These are phyloP conservation scores for Schizaphis graminum DNA, from an alignment of 2,888 invertebrate species.

Conservation along the genomic window DNA sequence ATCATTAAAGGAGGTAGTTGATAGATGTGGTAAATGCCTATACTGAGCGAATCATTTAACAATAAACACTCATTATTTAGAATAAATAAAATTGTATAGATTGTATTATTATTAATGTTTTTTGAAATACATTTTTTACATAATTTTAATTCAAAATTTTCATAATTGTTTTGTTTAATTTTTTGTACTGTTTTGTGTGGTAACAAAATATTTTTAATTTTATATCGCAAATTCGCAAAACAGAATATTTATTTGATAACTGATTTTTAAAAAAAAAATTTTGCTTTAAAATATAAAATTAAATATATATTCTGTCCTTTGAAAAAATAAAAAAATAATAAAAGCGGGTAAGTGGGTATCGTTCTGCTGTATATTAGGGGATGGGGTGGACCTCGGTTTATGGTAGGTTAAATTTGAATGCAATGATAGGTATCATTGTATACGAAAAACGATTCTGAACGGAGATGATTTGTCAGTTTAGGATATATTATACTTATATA, in stretches of 20 bases:
- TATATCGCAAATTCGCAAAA: background rate
- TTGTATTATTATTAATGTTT: background rate
- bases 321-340: background rate
- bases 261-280: background rate
- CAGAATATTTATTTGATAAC: background rate
- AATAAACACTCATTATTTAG: background rate
- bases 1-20: too few relatives aligned
- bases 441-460: too few relatives aligned
- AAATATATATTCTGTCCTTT: background rate
- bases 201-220: background rate
- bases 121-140: background rate
- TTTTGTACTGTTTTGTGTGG: background rate
- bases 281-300: background rate
- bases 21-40: too few relatives aligned
- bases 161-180: background rate
- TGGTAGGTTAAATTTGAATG: too few relatives aligned
- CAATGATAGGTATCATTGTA: too few relatives aligned
- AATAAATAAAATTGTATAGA: too few relatives aligned
- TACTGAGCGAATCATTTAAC: background rate
- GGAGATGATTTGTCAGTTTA: too few relatives aligned
- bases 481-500: too few relatives aligned
- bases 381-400: too few relatives aligned
- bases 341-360: too few relatives aligned
- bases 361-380: too few relatives aligned
- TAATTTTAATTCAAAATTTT: background rate